Conservation (phyloP, 2,797 vertebrate genomes). For the Chrysocyon brachyurus region DNA sequence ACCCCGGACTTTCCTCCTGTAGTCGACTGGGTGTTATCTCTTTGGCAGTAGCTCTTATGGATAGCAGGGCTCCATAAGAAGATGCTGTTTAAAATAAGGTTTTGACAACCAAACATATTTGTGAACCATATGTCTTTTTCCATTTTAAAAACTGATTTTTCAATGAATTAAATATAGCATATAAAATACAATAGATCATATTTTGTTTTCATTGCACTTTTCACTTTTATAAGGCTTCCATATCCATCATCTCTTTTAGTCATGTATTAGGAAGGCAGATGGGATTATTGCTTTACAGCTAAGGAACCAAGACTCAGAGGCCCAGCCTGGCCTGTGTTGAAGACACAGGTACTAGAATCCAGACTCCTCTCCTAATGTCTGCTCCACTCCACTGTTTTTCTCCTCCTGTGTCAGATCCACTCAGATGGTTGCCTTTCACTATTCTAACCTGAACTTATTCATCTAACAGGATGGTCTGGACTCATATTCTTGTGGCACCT, state of each 20-base stretch:
- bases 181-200: not conserved
- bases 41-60: not conserved
- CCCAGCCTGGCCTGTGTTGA: not conserved
- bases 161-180: not conserved
- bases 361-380: not conserved
- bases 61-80: not conserved
- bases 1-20: not conserved
- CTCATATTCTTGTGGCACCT: not conserved
- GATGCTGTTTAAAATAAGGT: not conserved
- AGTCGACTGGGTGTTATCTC: not conserved
- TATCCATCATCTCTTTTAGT: not conserved
- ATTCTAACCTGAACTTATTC: not conserved
- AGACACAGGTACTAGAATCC: not conserved
- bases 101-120: not conserved
- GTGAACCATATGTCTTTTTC: not conserved
- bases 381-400: not conserved
- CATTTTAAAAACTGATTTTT: not conserved
- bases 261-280: not conserved
- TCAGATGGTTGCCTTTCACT: not conserved
- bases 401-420: not conserved
- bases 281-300: not conserved
- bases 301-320: not conserved
- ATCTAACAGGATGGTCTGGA: not conserved
- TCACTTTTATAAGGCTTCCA: conserved; percentile 7
- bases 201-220: not conserved